Evolutionary conservation across 2,888 invertebrate species (phyloP), one percentile per base, ranked within the genome.

Genomic region (Deilephila elpenor): DNA sequence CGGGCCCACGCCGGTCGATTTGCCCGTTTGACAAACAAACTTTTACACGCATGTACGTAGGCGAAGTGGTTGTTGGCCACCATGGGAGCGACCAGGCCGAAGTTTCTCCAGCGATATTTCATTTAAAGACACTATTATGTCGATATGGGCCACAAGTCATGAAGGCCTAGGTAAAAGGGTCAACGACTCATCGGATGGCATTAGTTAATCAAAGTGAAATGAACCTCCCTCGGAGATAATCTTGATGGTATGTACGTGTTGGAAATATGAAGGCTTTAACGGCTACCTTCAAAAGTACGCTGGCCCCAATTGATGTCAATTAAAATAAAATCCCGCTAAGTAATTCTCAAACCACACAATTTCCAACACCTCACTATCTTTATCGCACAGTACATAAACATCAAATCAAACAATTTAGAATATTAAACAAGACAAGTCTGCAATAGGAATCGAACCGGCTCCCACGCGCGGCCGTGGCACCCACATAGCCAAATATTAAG

Each of bases 401-500:
- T 17, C 67, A 25, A 51, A 67, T 44, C 51, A 44, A 62, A 62
- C 11, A 32, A 37, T 20, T 67, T 51, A 1, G 51, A 51, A 51
- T 67, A 67, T 44, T 44, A 67, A 64, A 64, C 62, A 37, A 37
- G 20, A 37, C 34, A 61, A 20, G 64, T 25, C 67, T 44, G 67
- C 67, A 67, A n/a, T 29, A 83, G 82, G 86, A 86, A 82, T 83
- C 84, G 83, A 86, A 83, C 67, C 67, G 17, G 67, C 60, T 29
- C 87, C 86, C 80, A 86, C 86, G 83, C 88, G 61, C 75, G 81
- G 75, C 81, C 84, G 70, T 83, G 84, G 79, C 88, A 80, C 91
- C 91, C 87, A 90, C 91, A 75, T 72, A 75, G 59, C 80, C 80
- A 75, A 88, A 88, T 87, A 83, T 85, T 80, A 75, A 76, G 70